Evolutionary conservation across 2,888 invertebrate genomes (phyloP).

Genomic region (Lymantria monacha): DNA sequence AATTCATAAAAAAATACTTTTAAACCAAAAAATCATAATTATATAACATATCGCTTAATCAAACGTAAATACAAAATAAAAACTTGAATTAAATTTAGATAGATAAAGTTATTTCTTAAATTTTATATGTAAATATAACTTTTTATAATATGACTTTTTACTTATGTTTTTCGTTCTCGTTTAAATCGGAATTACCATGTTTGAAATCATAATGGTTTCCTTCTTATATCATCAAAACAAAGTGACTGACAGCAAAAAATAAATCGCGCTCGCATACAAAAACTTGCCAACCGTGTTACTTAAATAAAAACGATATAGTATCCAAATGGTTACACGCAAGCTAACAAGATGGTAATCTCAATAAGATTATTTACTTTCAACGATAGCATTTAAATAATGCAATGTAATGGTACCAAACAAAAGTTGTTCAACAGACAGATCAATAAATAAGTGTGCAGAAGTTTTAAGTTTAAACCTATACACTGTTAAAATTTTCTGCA

Average conservation of each 20-base stretch:
- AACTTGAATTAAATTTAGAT: too few relatives aligned
- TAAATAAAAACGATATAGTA: slow-evolving; percentile 4
- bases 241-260: slow-evolving; percentile 3
- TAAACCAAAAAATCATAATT: too few relatives aligned
- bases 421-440: too few relatives aligned
- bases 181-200: neutral
- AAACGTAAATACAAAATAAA: too few relatives aligned
- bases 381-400: slow-evolving; percentile 1
- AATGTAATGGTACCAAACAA: slow-evolving; percentile 1
- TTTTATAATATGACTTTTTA: too few relatives aligned
- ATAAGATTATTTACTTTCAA: slow-evolving; percentile 8
- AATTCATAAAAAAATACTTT: too few relatives aligned
- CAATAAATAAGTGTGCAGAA: too few relatives aligned
- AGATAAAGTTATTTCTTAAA: too few relatives aligned
- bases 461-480: too few relatives aligned
- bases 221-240: slow-evolving; percentile 5
- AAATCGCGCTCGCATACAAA: slow-evolving; percentile 2
- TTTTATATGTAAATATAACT: slow-evolving; percentile 2
- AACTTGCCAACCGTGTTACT: slow-evolving; percentile 4
- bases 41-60: too few relatives aligned
- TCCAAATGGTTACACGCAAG: slow-evolving; percentile 1
- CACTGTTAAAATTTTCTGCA: too few relatives aligned
- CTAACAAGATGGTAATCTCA: slow-evolving; percentile 10
- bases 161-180: too few relatives aligned
- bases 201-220: neutral